Evolutionary conservation across 2,888 invertebrate genomes (phyloP).

Genomic region (Lithophane leautieri): DNA sequence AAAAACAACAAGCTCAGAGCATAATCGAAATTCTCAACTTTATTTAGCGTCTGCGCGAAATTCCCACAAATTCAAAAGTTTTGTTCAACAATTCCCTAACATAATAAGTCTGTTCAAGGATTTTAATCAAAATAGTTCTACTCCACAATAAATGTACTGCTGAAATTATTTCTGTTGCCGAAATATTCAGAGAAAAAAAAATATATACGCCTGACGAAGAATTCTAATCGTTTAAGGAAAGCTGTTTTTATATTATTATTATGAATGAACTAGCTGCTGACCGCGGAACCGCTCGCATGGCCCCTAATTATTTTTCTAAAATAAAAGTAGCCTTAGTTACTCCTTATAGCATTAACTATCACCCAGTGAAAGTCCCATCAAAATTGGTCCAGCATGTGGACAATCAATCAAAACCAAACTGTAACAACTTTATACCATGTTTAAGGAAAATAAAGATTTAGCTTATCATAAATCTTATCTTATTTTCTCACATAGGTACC

Average conservation of each 20-base stretch:
- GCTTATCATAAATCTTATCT: too few species aligned
- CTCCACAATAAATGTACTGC: conserved; percentile 51
- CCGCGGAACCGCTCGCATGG: too few species aligned
- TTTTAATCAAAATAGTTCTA: conserved; percentile 67
- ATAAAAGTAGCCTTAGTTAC: too few species aligned
- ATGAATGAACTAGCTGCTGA: too few species aligned
- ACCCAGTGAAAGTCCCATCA: neutral
- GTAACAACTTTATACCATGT: too few species aligned
- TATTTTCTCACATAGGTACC: too few species aligned
- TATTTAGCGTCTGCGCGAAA: conserved; percentile 45
- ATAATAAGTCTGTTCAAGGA: conserved; percentile 56
- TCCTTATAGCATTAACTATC: neutral
- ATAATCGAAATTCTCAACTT: conserved; percentile 63
- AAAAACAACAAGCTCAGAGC: conserved; percentile 47
- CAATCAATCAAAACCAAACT: too few species aligned
- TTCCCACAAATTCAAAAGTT: conserved; percentile 60
- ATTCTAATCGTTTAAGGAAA: conserved; percentile 21
- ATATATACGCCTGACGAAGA: conserved; percentile 14
- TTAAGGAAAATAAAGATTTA: too few species aligned
- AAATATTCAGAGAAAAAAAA: conserved; percentile 18
- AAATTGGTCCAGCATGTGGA: neutral
- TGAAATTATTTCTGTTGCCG: conserved; percentile 36
- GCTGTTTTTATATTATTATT: neutral
- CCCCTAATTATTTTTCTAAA: too few species aligned
- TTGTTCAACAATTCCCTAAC: conserved; percentile 58